Percentiles rank a stretch among this genome's conserved stretches.
phyloP scores from a whole-genome alignment of 2,797 vertebrate species.

The Mormyrus hasselquistii region DNA sequence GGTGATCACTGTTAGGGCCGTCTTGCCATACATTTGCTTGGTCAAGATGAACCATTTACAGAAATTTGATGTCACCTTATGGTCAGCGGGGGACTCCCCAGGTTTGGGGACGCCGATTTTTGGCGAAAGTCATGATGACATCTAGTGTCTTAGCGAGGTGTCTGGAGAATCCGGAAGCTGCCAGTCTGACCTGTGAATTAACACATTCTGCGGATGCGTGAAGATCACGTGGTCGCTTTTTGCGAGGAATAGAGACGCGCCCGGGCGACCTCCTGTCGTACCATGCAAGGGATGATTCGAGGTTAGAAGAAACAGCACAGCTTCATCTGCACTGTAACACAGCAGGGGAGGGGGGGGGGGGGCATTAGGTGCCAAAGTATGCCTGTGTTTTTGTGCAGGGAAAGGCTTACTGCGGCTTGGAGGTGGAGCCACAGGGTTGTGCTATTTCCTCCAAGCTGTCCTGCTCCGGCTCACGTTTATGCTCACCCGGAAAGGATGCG shows the following conservation, averaged over 20 bases:
- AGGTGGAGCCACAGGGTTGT: not conserved
- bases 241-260: not conserved
- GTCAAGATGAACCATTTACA: not conserved
- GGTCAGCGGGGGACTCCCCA: not conserved
- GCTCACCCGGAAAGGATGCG: not conserved
- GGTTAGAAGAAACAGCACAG: not conserved
- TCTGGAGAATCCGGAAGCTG: not conserved
- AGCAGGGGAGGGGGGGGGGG: too few species aligned
- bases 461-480: not conserved
- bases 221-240: not conserved
- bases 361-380: not conserved
- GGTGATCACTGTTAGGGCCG: not conserved
- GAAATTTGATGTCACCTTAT: not conserved
- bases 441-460: not conserved
- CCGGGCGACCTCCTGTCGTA: not conserved
- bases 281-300: not conserved
- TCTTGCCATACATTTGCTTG: not conserved
- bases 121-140: not conserved
- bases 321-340: not conserved
- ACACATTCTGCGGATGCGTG: not conserved
- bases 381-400: not conserved
- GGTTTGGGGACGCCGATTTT: not conserved
- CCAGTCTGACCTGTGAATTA: not conserved
- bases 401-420: not conserved
- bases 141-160: not conserved